Evolutionary conservation across 64 coral and sea anemone species (phyloP).

Genomic region (Platygyra sinensis): DNA sequence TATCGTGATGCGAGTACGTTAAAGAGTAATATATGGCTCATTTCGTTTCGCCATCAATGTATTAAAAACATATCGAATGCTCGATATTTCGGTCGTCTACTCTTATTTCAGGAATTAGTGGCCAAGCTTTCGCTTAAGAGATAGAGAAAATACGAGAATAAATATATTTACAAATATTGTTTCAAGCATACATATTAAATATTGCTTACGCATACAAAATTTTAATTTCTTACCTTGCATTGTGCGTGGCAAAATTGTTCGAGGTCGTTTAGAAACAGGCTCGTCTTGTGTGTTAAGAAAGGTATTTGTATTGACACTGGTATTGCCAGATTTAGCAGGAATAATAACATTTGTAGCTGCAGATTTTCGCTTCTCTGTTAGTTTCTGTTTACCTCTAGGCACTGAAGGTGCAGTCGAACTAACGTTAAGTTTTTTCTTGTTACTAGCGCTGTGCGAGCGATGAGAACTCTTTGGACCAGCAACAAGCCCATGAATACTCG

Average conservation of each 20-base stretch:
- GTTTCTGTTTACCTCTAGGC: background rate
- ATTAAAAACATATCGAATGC: no score
- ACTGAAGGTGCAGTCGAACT: background rate
- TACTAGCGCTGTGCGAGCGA: background rate
- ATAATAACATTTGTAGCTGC: conserved; percentile 10
- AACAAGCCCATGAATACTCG: background rate
- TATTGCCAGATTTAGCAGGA: background rate
- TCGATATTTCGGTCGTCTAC: no score
- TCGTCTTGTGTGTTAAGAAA: background rate
- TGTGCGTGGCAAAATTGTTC: conserved; percentile 32
- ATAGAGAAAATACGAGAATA: no score
- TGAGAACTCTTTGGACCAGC: background rate
- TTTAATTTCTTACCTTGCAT: conserved; percentile 11
- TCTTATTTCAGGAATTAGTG: no score
- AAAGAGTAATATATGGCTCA: no score
- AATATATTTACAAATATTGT: background rate
- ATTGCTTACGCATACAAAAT: background rate
- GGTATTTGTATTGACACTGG: background rate
- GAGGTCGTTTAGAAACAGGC: background rate
- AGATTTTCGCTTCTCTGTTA: conserved; percentile 32
- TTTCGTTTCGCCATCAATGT: no score
- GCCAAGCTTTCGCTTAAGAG: no score
- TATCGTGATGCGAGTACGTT: no score
- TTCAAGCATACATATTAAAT: background rate
- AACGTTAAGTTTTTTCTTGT: background rate